Evolutionary conservation across 2,888 invertebrate species (phyloP).

Genomic region (Cepaea hortensis): DNA sequence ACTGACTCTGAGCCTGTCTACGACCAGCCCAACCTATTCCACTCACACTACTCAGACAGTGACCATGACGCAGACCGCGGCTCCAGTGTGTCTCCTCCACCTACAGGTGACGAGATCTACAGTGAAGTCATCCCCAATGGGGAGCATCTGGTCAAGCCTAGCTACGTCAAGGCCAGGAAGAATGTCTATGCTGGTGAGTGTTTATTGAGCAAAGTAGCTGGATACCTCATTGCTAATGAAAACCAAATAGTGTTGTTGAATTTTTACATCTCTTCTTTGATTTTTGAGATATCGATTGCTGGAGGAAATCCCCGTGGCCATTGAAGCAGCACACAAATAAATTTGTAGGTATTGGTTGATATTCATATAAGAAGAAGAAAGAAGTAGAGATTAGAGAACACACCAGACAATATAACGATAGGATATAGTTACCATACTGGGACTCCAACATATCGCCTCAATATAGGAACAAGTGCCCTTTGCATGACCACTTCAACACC

Average conservation of each 20-base stretch:
- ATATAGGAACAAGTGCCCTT: too few relatives aligned
- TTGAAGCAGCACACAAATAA: neutral
- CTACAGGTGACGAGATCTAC: conserved; percentile 55
- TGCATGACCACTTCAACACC: too few relatives aligned
- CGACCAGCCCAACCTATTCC: conserved; percentile 79
- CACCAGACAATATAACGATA: too few relatives aligned
- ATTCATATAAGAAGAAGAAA: too few relatives aligned
- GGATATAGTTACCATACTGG: too few relatives aligned
- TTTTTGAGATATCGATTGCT: neutral
- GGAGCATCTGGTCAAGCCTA: conserved; percentile 78
- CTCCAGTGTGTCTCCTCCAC: conserved; percentile 76
- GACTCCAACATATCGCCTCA: too few relatives aligned
- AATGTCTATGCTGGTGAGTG: conserved; percentile 80
- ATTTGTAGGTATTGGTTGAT: too few relatives aligned
- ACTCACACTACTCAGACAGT: conserved; percentile 65
- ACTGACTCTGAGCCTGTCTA: conserved; percentile 79
- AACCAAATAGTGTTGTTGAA: neutral
- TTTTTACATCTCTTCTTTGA: neutral
- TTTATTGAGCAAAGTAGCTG: neutral
- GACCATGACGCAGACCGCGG: conserved; percentile 62
- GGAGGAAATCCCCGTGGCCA: neutral
- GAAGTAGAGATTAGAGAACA: too few relatives aligned
- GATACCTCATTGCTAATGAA: neutral
- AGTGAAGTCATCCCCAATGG: conserved; percentile 73
- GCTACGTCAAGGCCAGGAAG: conserved; percentile 76